Conservation (phyloP, 2,888 invertebrate genomes). For the Drosophila colorata region DNA sequence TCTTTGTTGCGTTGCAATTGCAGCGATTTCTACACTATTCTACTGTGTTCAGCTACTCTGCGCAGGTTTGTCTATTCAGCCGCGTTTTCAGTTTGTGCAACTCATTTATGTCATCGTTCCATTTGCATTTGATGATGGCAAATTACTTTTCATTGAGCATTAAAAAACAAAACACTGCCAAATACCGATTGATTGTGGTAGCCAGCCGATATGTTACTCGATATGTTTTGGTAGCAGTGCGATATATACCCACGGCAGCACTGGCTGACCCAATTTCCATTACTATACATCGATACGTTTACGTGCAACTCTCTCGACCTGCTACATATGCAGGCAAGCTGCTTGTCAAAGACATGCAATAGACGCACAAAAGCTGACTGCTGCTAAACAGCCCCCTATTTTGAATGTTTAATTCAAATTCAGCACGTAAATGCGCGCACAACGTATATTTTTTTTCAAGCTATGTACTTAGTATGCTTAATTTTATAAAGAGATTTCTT, state of each 20-base stretch:
- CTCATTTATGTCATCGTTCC: conserved; percentile 62
- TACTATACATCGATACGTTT: conserved; percentile 12
- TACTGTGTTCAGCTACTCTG: conserved; percentile 38
- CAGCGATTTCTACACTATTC: conserved; percentile 41
- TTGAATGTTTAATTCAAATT: conserved; percentile 11
- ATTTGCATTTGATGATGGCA: conserved; percentile 54
- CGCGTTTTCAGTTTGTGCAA: conserved; percentile 45
- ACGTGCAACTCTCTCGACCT: neutral
- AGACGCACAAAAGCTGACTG: conserved; percentile 17
- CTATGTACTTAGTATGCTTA: neutral
- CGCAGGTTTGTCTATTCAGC: conserved; percentile 37
- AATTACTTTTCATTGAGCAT: conserved; percentile 58
- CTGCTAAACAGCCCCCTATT: conserved; percentile 30
- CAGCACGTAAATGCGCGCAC: neutral
- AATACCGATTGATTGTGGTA: conserved; percentile 42
- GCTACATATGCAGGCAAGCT: conserved; percentile 3
- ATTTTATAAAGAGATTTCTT: neutral
- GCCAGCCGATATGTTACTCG: conserved; percentile 25
- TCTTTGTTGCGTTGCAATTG: conserved; percentile 28
- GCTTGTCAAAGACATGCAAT: neutral
- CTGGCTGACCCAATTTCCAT: neutral
- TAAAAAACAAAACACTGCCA: conserved; percentile 60
- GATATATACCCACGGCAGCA: conserved; percentile 5
- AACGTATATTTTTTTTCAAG: neutral
- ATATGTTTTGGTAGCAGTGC: conserved; percentile 13